Evolutionary conservation across 2,888 invertebrate genomes (phyloP).

Genomic region (Melinaea marsaeus): DNA sequence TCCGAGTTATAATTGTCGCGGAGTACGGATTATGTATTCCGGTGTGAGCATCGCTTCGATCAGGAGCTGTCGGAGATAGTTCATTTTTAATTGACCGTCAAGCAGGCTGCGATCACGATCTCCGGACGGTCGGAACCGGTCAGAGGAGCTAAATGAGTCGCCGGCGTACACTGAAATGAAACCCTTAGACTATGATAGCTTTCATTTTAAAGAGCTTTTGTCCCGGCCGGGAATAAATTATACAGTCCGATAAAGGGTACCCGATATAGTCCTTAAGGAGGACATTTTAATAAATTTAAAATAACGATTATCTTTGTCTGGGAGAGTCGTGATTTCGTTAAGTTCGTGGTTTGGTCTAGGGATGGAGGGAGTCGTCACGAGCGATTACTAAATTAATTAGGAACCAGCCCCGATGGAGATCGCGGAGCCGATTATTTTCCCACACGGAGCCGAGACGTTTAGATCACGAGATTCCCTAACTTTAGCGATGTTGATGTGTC

Average conservation of each 20-base stretch:
- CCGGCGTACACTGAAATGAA: slow-evolving; percentile 33
- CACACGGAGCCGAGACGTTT: slow-evolving; percentile 56
- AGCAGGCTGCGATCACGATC: slow-evolving; percentile 35
- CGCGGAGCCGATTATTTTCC: slow-evolving; percentile 74
- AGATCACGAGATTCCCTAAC: slow-evolving; percentile 65
- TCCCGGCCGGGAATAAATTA: slow-evolving; percentile 72
- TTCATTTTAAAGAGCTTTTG: slow-evolving; percentile 66
- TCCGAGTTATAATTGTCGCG: slow-evolving; percentile 19
- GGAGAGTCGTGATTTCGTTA: slow-evolving; percentile 77
- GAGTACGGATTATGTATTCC: slow-evolving; percentile 29
- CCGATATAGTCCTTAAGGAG: slow-evolving; percentile 76
- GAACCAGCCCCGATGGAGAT: slow-evolving; percentile 74
- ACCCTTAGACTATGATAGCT: slow-evolving; percentile 62
- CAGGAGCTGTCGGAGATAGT: slow-evolving; percentile 27
- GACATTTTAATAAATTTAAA: slow-evolving; percentile 79
- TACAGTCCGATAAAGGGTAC: slow-evolving; percentile 73
- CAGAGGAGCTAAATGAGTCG: slow-evolving; percentile 35
- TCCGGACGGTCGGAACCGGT: slow-evolving; percentile 29
- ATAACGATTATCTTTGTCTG: slow-evolving; percentile 76
- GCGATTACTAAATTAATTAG: slow-evolving; percentile 78
- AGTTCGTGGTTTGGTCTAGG: slow-evolving; percentile 70
- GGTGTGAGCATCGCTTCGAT: slow-evolving; percentile 26
- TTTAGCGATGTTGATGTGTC: slow-evolving; percentile 43
- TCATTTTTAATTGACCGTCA: slow-evolving; percentile 35
- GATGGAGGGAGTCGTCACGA: slow-evolving; percentile 77